A percentile compares a stretch with the other conserved stretches of the same genome.
These are phyloP conservation scores for Orbicella faveolata DNA, from an alignment of 64 coral and sea anemone species.

Conservation along the genomic window DNA sequence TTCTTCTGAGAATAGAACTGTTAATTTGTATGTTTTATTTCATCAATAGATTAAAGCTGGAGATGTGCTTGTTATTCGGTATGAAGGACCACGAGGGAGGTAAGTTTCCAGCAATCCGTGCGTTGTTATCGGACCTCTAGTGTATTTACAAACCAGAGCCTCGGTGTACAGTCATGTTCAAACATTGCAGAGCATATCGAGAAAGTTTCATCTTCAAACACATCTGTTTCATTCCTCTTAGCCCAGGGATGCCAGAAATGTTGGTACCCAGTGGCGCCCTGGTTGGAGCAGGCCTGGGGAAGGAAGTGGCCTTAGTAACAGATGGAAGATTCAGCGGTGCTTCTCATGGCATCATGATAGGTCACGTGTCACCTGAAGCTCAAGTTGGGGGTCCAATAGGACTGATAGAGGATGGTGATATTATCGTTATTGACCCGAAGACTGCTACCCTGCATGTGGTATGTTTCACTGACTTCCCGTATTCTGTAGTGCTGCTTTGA, in stretches of 20 bases:
- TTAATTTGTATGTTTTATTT: neutral
- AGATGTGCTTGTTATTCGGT: conserved; percentile 81
- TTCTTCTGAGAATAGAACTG: no score
- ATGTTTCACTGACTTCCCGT: neutral
- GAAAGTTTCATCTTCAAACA: neutral
- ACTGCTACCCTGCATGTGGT: conserved; percentile 54
- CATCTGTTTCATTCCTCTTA: neutral
- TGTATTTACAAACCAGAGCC: no score
- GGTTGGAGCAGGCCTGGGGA: conserved; percentile 87
- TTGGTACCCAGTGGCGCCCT: conserved; percentile 63
- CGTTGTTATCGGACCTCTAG: neutral
- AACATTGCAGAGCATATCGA: no score
- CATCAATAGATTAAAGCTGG: conserved; percentile 74
- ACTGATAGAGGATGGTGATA: conserved; percentile 66
- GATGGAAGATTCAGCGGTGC: conserved; percentile 88
- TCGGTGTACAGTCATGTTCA: no score
- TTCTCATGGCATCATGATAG: conserved; percentile 92
- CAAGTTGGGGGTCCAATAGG: conserved; percentile 76
- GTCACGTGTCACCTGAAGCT: conserved; percentile 93
- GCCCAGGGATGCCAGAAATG: conserved; percentile 94
- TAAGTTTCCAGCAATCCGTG: neutral
- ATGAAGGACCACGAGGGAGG: conserved; percentile 89
- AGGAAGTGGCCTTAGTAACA: conserved; percentile 78
- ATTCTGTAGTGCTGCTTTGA: no score
- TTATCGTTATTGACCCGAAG: conserved; percentile 67